These are phyloP conservation scores for Caenorhabditis sp. DNA, from an alignment of 2,888 invertebrate species.

Conservation along the genomic window DNA sequence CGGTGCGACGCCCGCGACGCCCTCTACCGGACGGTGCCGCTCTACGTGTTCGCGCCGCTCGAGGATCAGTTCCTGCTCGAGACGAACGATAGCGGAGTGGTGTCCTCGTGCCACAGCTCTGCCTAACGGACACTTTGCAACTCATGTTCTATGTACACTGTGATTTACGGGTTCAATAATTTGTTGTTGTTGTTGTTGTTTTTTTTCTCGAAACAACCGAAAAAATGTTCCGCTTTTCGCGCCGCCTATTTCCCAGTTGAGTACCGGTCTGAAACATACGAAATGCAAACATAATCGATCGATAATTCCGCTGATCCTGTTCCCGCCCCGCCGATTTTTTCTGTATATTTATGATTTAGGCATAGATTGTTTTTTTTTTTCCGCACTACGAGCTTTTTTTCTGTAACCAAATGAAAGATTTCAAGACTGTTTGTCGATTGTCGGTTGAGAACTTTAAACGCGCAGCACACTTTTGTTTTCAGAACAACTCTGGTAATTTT, in stretches of 20 bases:
- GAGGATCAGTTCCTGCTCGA: conserved; percentile 60
- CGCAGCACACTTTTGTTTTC: too few species aligned
- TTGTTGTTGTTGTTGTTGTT: not conserved
- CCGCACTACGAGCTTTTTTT: too few species aligned
- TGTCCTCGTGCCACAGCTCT: conserved; percentile 59
- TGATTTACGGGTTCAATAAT: not conserved
- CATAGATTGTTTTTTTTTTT: conserved; percentile 13
- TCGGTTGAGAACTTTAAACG: too few species aligned
- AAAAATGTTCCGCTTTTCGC: not conserved
- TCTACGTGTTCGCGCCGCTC: conserved; percentile 79
- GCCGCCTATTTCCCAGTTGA: not conserved
- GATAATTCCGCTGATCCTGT: not conserved
- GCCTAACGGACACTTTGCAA: conserved; percentile 11
- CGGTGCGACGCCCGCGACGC: conserved; percentile 82
- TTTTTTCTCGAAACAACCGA: not conserved
- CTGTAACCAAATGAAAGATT: too few species aligned
- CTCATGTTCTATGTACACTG: not conserved
- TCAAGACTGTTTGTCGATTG: too few species aligned
- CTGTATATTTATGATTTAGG: conserved; percentile 32
- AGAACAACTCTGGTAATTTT: too few species aligned
- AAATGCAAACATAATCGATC: conserved; percentile 25
- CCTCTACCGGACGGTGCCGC: conserved; percentile 82
- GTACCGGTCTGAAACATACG: not conserved
- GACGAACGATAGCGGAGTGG: conserved; percentile 67
- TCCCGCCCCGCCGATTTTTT: not conserved